Percentiles rank a stretch among this genome's conserved stretches.
Evolutionary conservation across 2,113 vertebrate genomes (phyloP).

Genomic region (Podarcis cretensis): DNA sequence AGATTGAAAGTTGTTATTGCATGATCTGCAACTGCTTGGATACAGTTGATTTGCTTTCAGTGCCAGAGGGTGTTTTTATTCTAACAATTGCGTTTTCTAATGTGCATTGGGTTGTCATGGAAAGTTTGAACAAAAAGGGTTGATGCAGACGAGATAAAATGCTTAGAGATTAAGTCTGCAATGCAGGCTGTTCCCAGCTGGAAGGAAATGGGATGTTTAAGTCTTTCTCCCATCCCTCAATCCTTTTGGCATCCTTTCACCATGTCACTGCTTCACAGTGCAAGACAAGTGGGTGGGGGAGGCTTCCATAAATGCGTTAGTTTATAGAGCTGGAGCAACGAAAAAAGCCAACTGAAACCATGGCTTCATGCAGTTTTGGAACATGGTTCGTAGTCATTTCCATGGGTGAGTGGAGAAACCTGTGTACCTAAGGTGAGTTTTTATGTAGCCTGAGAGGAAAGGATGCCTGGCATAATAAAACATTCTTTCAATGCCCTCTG

Average conservation of each 20-base stretch:
- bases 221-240: background rate
- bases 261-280: background rate
- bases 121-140: conserved; percentile 3
- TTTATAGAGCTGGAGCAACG: background rate
- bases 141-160: background rate
- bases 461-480: background rate
- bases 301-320: background rate
- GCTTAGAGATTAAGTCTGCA: background rate
- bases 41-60: background rate
- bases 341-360: conserved; percentile 11
- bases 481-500: conserved; percentile 68
- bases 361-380: conserved; percentile 17
- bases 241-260: background rate
- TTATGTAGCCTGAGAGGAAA: rapidly evolving
- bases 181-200: background rate
- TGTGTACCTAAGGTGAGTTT: background rate
- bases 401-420: conserved; percentile 17
- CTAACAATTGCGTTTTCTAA: background rate
- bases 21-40: background rate
- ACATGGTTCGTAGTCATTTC: conserved; percentile 37
- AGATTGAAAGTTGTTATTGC: background rate
- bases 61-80: background rate
- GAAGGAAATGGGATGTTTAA: background rate
- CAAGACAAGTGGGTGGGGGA: background rate
- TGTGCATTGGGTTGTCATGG: background rate